A percentile compares a stretch with the other conserved stretches of the same genome.
phyloP scores from a whole-genome alignment of 2,797 vertebrate genomes.

The Scyliorhinus canicula region DNA sequence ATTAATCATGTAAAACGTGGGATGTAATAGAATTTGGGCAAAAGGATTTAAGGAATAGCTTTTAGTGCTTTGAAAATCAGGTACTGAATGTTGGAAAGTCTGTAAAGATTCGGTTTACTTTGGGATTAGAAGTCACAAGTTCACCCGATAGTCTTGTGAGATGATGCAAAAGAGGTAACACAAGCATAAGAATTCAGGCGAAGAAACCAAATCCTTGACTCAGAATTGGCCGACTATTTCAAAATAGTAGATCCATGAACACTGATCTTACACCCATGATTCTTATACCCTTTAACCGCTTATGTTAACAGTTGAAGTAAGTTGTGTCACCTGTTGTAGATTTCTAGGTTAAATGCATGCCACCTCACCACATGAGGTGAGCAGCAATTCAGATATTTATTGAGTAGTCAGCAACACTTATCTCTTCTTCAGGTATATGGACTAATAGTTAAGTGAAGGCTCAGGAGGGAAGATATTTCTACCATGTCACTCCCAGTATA shows the following conservation, averaged over 20 bases:
- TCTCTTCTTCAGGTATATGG: not conserved
- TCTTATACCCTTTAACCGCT: not conserved
- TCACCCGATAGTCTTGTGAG: not conserved
- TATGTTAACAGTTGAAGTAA: not conserved
- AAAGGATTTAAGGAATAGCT: not conserved
- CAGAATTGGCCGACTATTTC: not conserved
- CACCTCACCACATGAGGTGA: not conserved
- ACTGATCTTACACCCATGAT: not conserved
- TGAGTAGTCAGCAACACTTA: not conserved
- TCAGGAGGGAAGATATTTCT: not conserved
- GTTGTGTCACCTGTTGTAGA: no score
- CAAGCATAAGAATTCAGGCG: not conserved
- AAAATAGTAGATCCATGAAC: not conserved
- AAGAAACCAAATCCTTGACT: not conserved
- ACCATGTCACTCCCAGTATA: not conserved
- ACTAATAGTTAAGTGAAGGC: not conserved
- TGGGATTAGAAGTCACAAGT: not conserved
- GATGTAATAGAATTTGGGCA: not conserved
- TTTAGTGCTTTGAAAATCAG: not conserved
- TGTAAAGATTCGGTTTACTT: not conserved
- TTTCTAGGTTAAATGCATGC: not conserved
- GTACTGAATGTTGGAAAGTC: not conserved
- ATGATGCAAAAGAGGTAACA: not conserved
- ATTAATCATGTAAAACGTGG: not conserved
- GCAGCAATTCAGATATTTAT: not conserved